Evolutionary conservation across 2,888 invertebrate genomes (phyloP), one percentile per base, ranked within the genome.

Genomic region (Athalia circularis): DNA sequence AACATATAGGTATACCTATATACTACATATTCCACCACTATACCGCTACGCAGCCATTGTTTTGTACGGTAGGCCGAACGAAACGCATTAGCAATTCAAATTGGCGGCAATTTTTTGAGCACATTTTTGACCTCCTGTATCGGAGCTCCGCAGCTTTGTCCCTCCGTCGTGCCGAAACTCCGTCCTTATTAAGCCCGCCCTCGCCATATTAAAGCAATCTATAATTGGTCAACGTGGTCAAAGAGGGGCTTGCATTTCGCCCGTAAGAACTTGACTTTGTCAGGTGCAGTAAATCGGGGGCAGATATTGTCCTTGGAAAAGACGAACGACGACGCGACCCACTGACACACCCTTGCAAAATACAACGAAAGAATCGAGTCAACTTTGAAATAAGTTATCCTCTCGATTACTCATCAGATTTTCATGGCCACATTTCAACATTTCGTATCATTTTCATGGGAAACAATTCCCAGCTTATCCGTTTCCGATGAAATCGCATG

Each of bases 111-210:
- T 90, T 90, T 90, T 90, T 90, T 90, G 87, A 90, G 88, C 88
- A 88, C 90, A 90, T 90, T 90, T 90, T 90, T 90, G 90, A 90
- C 90, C 90, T 90, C 90, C 90, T 90, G 87, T 88, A 90, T 90
- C 89, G 89, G 87, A 81, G 29, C 82, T 83, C 80, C 83, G 82
- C 86, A 85, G 79, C 80, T 64, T 75, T 80, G 81, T 81, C 79
- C 79, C 65, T 81, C 80, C 79, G 82, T 79, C 81, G 81, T 81
- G 87, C 89, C 90, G 88, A 90, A 89, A 89, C 86, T 88, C 82
- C 84, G 15, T 85, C 88, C 89, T 90, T 90, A 90, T 89, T 89
- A 89, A 90, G 88, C 86, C 87, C 88, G 86, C 89, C 89, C 89
- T 89, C 89, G 83, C 89, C 88, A 87, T 90, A 89, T 89, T 89